phyloP scores from a whole-genome alignment of 2,888 invertebrate species.

The Cantharis rustica region DNA sequence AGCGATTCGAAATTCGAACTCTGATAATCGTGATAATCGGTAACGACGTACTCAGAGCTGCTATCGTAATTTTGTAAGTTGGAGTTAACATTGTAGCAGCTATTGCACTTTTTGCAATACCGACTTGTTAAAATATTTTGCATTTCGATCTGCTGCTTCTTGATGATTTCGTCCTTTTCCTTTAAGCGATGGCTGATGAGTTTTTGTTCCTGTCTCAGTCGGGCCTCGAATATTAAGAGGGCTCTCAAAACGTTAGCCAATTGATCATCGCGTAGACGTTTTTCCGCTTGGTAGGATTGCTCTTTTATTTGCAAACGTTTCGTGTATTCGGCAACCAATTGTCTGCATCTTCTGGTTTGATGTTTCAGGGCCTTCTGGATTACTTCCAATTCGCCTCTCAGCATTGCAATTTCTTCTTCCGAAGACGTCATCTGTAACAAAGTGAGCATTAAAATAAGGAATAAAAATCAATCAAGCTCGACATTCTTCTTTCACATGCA shows the following conservation, averaged over 20 bases:
- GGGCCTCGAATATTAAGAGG: slow-evolving; percentile 72
- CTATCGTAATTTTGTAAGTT: slow-evolving; percentile 52
- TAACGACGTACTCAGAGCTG: slow-evolving; percentile 52
- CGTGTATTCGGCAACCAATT: slow-evolving; percentile 69
- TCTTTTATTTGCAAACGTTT: slow-evolving; percentile 65
- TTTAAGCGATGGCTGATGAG: slow-evolving; percentile 69
- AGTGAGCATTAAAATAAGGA: slow-evolving; percentile 36
- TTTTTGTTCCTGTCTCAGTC: slow-evolving; percentile 74
- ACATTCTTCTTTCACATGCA: neutral
- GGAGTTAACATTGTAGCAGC: slow-evolving; percentile 47
- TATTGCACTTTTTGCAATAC: slow-evolving; percentile 55
- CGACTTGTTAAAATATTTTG: slow-evolving; percentile 63
- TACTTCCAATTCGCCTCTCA: slow-evolving; percentile 68
- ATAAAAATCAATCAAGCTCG: neutral
- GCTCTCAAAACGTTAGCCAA: slow-evolving; percentile 72
- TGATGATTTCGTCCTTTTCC: slow-evolving; percentile 74
- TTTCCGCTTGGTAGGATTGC: slow-evolving; percentile 64
- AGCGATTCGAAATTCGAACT: slow-evolving; percentile 53
- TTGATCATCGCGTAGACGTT: slow-evolving; percentile 70
- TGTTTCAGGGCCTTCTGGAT: slow-evolving; percentile 69
- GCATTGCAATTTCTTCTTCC: slow-evolving; percentile 64
- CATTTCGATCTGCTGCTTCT: slow-evolving; percentile 72
- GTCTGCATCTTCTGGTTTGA: slow-evolving; percentile 69
- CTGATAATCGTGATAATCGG: slow-evolving; percentile 50
- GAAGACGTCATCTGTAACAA: slow-evolving; percentile 68